Evolutionary conservation across 2,797 vertebrate genomes (phyloP).

Genomic region (Chromobotia macracanthus): DNA sequence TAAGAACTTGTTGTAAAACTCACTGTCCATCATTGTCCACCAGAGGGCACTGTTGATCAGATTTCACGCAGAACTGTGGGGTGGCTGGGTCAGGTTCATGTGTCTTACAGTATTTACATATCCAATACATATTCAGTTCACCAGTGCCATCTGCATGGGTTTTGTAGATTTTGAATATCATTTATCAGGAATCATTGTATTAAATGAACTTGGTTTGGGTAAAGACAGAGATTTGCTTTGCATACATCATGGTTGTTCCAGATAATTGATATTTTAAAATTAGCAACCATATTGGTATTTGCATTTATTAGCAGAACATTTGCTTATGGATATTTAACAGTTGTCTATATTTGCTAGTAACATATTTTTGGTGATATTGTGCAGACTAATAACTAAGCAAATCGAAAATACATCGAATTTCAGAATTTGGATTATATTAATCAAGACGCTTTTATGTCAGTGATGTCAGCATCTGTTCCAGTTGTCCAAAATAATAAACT

Average conservation of each 20-base stretch:
- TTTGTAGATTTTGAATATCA: neutral
- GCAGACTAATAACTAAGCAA: no score
- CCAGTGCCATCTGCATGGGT: neutral
- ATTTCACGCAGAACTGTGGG: neutral
- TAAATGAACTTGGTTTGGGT: no score
- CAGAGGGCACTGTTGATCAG: neutral
- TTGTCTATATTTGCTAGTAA: neutral
- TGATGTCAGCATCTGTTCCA: neutral
- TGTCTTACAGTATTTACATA: slow-evolving; percentile 15
- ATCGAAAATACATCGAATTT: no score
- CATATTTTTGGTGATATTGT: no score
- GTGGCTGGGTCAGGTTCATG: neutral
- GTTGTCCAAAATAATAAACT: neutral
- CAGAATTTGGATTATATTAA: no score
- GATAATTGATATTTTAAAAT: neutral
- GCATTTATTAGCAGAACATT: neutral
- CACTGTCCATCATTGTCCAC: neutral
- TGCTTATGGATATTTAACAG: neutral
- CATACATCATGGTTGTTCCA: neutral
- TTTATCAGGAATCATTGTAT: no score
- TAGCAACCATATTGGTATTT: neutral
- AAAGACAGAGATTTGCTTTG: neutral
- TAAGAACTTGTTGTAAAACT: no score
- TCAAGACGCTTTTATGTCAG: no score
- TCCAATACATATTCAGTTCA: neutral